Evolutionary conservation across 2,888 invertebrate genomes (phyloP).

Genomic region (Pyrgus malvae): DNA sequence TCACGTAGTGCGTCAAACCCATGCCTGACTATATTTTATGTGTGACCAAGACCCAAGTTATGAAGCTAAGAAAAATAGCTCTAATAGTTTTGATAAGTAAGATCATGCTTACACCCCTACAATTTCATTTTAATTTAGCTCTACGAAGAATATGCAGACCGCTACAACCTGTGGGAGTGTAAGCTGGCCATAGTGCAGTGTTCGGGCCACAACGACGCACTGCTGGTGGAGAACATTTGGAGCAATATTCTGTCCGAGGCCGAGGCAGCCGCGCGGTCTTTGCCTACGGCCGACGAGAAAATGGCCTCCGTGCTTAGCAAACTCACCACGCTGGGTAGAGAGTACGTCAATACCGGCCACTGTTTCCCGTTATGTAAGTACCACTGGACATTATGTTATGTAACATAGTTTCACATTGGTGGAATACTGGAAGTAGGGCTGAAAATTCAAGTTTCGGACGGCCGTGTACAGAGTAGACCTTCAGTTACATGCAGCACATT

Average conservation of each 20-base stretch:
- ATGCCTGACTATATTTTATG: too few species aligned
- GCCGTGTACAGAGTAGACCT: too few species aligned
- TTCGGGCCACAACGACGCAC: conserved; percentile 94
- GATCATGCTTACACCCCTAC: too few species aligned
- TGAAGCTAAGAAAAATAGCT: neutral
- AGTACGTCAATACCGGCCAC: conserved; percentile 90
- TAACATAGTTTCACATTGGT: neutral
- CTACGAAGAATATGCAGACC: conserved; percentile 96
- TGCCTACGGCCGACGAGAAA: conserved; percentile 79
- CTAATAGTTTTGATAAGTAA: too few species aligned
- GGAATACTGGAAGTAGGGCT: too few species aligned
- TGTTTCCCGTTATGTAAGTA: conserved; percentile 92
- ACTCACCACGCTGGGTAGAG: conserved; percentile 87
- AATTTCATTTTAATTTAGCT: conserved; percentile 72
- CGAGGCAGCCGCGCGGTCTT: conserved; percentile 63
- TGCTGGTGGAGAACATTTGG: conserved; percentile 96
- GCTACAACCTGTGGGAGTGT: conserved; percentile 94
- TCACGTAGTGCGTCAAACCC: too few species aligned
- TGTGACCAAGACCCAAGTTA: too few species aligned
- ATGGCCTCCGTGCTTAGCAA: conserved; percentile 88
- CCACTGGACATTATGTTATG: neutral
- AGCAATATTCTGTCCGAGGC: conserved; percentile 89
- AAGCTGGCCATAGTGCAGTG: conserved; percentile 97
- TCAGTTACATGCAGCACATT: too few species aligned
- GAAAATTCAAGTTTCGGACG: too few species aligned